Percentiles rank a stretch among this genome's conserved stretches.
phyloP scores from a whole-genome alignment of 2,888 invertebrate species.

The Gibbula magus region DNA sequence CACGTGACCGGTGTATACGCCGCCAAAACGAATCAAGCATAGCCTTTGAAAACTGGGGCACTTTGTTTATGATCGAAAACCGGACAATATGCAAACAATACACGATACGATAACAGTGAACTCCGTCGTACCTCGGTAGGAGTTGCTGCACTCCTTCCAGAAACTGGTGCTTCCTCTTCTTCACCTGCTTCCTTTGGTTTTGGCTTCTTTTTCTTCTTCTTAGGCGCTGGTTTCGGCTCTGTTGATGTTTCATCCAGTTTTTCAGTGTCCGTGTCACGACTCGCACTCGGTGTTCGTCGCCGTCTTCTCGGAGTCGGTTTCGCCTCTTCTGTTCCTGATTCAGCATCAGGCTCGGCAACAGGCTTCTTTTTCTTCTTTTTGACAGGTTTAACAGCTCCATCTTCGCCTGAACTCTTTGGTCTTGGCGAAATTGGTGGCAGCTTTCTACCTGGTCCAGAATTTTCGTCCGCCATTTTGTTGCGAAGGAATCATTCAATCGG shows the following conservation, averaged over 20 bases:
- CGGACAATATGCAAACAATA: too few relatives aligned
- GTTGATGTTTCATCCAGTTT: slow-evolving; percentile 40
- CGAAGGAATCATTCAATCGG: slow-evolving; percentile 26
- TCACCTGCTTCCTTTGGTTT: slow-evolving; percentile 39
- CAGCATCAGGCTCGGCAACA: slow-evolving; percentile 28
- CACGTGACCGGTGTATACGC: too few relatives aligned
- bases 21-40: too few relatives aligned
- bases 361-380: slow-evolving; percentile 62
- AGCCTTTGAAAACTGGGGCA: too few relatives aligned
- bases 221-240: slow-evolving; percentile 31
- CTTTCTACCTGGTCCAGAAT: neutral
- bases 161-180: slow-evolving; percentile 36
- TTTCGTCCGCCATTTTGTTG: slow-evolving; percentile 37
- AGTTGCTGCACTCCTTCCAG: neutral
- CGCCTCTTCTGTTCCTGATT: slow-evolving; percentile 11
- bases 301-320: slow-evolving; percentile 42
- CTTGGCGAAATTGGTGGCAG: slow-evolving; percentile 53
- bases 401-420: slow-evolving; percentile 30
- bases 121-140: too few relatives aligned
- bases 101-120: too few relatives aligned
- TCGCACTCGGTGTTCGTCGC: slow-evolving; percentile 45
- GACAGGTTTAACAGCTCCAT: slow-evolving; percentile 47
- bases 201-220: slow-evolving; percentile 52
- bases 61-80: too few relatives aligned
- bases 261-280: slow-evolving; percentile 37